Evolutionary conservation across 2,888 invertebrate genomes (phyloP).

Genomic region (Stenoptilia bipunctidactyla): DNA sequence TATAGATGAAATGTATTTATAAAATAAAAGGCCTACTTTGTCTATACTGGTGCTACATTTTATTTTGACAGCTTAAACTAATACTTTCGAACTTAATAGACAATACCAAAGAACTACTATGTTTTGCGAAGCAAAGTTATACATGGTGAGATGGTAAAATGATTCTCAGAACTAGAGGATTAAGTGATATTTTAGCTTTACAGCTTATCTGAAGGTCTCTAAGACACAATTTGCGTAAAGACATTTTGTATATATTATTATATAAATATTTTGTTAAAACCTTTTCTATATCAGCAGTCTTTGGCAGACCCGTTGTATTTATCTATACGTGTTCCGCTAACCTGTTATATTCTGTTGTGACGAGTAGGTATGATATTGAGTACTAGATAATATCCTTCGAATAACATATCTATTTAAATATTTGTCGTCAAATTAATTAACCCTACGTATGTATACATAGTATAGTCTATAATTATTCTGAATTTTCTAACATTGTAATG

Average conservation of each 20-base stretch:
- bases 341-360: too few species aligned
- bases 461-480: slow-evolving; percentile 15
- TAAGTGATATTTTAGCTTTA: slow-evolving; percentile 68
- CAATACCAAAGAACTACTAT: slow-evolving; percentile 34
- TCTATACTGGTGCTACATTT: slow-evolving; percentile 24
- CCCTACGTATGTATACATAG: slow-evolving; percentile 16
- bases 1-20: too few species aligned
- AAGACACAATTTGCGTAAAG: slow-evolving; percentile 13
- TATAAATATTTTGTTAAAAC: not conserved
- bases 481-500: too few species aligned
- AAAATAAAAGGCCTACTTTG: not conserved
- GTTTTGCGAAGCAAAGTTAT: slow-evolving; percentile 58
- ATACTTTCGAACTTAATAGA: slow-evolving; percentile 37
- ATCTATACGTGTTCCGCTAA: too few species aligned
- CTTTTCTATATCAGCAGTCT: not conserved
- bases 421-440: slow-evolving; percentile 40
- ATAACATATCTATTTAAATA: slow-evolving; percentile 51
- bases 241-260: not conserved
- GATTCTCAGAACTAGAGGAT: slow-evolving; percentile 41
- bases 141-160: slow-evolving; percentile 14
- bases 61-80: slow-evolving; percentile 18
- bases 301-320: not conserved
- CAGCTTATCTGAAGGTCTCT: slow-evolving; percentile 42
- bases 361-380: too few species aligned
- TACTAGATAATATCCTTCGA: slow-evolving; percentile 30